These are phyloP conservation scores for Stratiolaelaps scimitus DNA, from an alignment of 1,140 invertebrate species.

Conservation along the genomic window DNA sequence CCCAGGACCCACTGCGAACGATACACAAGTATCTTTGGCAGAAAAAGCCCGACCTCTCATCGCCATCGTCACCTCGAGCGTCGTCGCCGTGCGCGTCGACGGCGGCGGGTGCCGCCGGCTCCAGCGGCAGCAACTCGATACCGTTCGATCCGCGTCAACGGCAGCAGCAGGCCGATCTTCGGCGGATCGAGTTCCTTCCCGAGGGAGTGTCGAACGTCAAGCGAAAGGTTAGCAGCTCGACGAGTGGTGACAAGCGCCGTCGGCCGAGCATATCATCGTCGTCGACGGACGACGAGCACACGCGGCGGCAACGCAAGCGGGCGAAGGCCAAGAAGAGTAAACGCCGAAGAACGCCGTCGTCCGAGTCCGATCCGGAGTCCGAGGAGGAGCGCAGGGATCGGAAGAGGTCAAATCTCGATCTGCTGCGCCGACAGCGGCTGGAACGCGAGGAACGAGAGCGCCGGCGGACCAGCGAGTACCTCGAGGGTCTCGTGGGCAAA, in stretches of 20 bases:
- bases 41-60: not conserved
- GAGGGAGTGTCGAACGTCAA: not conserved
- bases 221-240: no score
- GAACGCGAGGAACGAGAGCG: conserved; percentile 64
- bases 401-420: conserved; percentile 50
- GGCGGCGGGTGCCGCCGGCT: not conserved
- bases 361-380: conserved; percentile 26
- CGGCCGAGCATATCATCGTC: conserved; percentile 11
- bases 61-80: not conserved
- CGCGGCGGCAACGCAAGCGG: conserved; percentile 25
- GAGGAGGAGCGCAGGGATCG: conserved; percentile 29
- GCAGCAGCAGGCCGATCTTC: not conserved
- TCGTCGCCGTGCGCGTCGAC: no score
- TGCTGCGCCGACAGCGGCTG: conserved; percentile 62
- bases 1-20: conserved; percentile 58
- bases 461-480: conserved; percentile 52
- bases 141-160: conserved; percentile 23
- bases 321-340: conserved; percentile 36
- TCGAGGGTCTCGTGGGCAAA: conserved; percentile 53
- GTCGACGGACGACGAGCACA: not conserved
- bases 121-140: conserved; percentile 31
- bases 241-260: no score
- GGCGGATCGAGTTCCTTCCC: not conserved
- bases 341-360: conserved; percentile 26
- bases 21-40: conserved; percentile 46